phyloP scores from a whole-genome alignment of 2,113 vertebrate genomes.

The Erythrolamprus reginae region DNA sequence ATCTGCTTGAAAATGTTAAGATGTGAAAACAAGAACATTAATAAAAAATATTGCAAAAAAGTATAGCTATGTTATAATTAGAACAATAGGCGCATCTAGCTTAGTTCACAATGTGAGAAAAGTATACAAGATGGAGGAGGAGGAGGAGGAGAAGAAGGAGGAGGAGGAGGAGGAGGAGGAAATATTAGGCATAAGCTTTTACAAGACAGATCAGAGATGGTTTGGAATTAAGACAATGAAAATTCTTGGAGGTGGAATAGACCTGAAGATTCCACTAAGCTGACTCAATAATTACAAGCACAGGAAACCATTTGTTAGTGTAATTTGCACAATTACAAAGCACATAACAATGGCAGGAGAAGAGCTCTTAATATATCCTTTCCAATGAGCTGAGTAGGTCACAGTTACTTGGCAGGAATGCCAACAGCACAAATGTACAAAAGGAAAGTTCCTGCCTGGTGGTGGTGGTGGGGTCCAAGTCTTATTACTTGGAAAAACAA shows the following conservation, averaged over 20 bases:
- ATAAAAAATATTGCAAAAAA: too few relatives aligned
- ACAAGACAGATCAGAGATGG: neutral
- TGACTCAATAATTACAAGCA: neutral
- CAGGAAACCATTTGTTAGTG: neutral
- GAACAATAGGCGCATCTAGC: neutral
- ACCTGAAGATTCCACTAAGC: neutral
- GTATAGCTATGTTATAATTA: neutral
- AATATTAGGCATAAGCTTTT: neutral
- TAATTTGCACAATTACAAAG: neutral
- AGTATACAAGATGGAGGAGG: neutral
- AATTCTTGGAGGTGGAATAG: neutral
- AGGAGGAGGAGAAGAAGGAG: neutral
- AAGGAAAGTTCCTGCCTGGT: neutral
- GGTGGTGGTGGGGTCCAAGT: too few relatives aligned
- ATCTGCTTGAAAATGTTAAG: too few relatives aligned
- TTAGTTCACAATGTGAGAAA: neutral
- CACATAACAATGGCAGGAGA: neutral
- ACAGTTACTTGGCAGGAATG: neutral
- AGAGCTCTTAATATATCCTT: conserved; percentile 1
- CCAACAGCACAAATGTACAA: neutral
- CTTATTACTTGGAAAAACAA: neutral
- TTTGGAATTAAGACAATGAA: neutral
- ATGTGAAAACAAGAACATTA: too few relatives aligned
- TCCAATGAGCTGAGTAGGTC: neutral
- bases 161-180: neutral